These are phyloP conservation scores for Schizaphis graminum DNA, from an alignment of 2,888 invertebrate genomes.

Conservation along the genomic window DNA sequence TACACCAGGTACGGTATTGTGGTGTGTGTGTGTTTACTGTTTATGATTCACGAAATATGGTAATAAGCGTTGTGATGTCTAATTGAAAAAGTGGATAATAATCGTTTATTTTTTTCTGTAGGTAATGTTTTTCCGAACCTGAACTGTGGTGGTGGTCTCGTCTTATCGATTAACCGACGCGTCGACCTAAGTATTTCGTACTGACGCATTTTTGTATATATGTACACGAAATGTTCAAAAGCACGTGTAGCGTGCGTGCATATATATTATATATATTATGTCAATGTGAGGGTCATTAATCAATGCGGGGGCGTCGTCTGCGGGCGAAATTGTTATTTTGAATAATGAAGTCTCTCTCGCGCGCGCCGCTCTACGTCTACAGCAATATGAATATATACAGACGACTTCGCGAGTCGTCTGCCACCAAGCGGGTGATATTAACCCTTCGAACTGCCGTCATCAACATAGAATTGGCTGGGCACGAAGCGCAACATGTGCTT, in stretches of 20 bases:
- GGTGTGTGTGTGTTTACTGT: not conserved
- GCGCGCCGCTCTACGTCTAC: not conserved
- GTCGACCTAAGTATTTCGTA: conserved; percentile 1
- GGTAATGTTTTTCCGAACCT: conserved; percentile 32
- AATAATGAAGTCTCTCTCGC: conserved; percentile 59
- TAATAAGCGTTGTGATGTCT: conserved; percentile 50
- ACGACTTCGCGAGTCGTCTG: not conserved
- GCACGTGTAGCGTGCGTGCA: not conserved
- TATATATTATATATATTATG: not conserved
- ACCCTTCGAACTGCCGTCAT: conserved; percentile 42
- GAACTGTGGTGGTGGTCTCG: conserved; percentile 23
- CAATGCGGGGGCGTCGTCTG: conserved; percentile 42
- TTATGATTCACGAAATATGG: conserved; percentile 57
- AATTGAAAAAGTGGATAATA: conserved; percentile 61
- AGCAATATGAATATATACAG: not conserved
- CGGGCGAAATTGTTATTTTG: conserved; percentile 60
- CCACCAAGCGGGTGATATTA: conserved; percentile 40
- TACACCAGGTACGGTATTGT: not conserved
- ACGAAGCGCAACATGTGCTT: conserved; percentile 58
- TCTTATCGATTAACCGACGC: conserved; percentile 24
- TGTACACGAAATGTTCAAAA: not conserved
- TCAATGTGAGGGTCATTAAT: conserved; percentile 41
- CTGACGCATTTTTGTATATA: not conserved
- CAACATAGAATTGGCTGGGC: not conserved
- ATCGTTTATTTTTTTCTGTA: conserved; percentile 29